phyloP scores from a whole-genome alignment of 2,888 invertebrate genomes.

The Drosophila diplacantha region DNA sequence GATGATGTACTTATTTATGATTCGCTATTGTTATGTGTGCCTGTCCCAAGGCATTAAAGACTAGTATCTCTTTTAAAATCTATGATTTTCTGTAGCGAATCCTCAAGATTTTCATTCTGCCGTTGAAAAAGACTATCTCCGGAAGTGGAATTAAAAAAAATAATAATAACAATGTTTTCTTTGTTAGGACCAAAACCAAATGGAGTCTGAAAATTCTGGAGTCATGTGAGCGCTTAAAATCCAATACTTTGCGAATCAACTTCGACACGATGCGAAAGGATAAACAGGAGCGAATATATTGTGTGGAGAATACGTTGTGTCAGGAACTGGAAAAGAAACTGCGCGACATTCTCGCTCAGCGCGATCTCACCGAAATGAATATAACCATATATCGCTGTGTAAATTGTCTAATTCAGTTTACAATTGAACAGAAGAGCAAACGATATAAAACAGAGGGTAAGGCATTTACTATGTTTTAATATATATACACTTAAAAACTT shows the following conservation, averaged over 20 bases:
- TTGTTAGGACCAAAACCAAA: slow-evolving; percentile 75
- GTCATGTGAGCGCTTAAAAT: slow-evolving; percentile 78
- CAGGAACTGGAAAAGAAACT: slow-evolving; percentile 79
- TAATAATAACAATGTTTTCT: background rate
- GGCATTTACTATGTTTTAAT: background rate
- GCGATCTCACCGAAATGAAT: slow-evolving; percentile 79
- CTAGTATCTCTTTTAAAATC: background rate
- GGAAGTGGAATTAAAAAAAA: background rate
- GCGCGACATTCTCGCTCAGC: slow-evolving; percentile 78
- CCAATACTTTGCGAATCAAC: slow-evolving; percentile 79
- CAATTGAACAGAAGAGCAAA: slow-evolving; percentile 77
- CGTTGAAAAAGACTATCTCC: no score
- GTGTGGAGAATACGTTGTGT: slow-evolving; percentile 80
- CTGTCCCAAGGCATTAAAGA: background rate
- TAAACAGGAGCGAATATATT: slow-evolving; percentile 80
- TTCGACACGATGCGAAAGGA: slow-evolving; percentile 82
- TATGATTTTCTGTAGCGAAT: background rate
- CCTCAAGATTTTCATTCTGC: no score
- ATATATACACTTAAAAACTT: background rate
- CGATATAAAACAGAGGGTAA: slow-evolving; percentile 61
- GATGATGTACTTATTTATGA: background rate
- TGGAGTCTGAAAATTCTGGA: slow-evolving; percentile 80
- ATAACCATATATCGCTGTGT: slow-evolving; percentile 80
- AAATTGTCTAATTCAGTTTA: slow-evolving; percentile 82
- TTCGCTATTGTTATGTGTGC: background rate